These are phyloP conservation scores for Limonius californicus DNA, from an alignment of 1,140 invertebrate species.

Conservation along the genomic window DNA sequence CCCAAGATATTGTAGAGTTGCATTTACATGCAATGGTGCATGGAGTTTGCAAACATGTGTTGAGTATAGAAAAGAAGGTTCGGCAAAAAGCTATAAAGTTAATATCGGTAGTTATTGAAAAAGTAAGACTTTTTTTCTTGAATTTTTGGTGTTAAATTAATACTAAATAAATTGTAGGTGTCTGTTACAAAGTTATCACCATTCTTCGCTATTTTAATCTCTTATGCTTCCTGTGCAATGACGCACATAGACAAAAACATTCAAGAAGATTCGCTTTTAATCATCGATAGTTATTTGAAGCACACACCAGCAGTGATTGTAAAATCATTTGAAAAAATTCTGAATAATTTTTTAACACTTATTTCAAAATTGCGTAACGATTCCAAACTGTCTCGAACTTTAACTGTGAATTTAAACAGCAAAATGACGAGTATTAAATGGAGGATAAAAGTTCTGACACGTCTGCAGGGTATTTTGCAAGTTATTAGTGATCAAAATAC, in stretches of 20 bases:
- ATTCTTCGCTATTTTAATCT: conserved; percentile 69
- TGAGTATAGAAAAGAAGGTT: conserved; percentile 70
- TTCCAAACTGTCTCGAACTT: conserved; percentile 56
- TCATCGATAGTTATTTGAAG: conserved; percentile 68
- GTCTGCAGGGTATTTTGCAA: conserved; percentile 59
- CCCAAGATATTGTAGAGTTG: neutral
- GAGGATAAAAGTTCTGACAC: conserved; percentile 67
- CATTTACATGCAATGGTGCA: conserved; percentile 52
- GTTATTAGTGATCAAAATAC: conserved; percentile 45
- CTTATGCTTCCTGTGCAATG: conserved; percentile 81
- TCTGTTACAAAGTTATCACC: conserved; percentile 53
- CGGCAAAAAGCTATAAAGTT: conserved; percentile 65
- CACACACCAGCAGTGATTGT: conserved; percentile 59
- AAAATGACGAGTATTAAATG: conserved; percentile 69
- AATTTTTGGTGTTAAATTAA: too few relatives aligned
- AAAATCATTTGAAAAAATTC: conserved; percentile 61
- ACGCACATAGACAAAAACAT: conserved; percentile 76
- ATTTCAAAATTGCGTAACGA: conserved; percentile 67
- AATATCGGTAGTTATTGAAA: too few relatives aligned
- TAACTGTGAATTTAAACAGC: conserved; percentile 61
- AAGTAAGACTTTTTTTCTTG: too few relatives aligned
- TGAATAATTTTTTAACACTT: conserved; percentile 75
- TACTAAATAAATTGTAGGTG: too few relatives aligned
- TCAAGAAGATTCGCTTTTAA: conserved; percentile 74
- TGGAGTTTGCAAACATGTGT: conserved; percentile 61